These are phyloP conservation scores for Odontamblyopus lacepedii DNA, from an alignment of 2,797 vertebrate genomes.

Conservation along the genomic window DNA sequence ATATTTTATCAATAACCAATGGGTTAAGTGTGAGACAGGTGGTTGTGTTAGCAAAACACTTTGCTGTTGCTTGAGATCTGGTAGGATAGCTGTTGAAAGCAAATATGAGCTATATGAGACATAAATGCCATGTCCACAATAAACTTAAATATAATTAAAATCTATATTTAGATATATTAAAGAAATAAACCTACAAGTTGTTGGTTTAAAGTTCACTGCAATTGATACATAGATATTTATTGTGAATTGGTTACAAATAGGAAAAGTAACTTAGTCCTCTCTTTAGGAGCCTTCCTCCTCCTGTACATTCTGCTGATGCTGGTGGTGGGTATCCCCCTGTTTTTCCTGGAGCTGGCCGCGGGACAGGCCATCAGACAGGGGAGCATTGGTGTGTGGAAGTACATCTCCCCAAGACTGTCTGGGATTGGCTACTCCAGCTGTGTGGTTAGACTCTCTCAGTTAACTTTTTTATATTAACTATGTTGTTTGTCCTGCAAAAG, in stretches of 20 bases:
- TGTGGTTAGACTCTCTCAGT: conserved; percentile 69
- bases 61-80: neutral
- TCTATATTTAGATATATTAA: neutral
- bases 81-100: neutral
- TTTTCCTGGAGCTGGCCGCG: conserved; percentile 87
- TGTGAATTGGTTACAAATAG: neutral
- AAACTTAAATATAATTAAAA: neutral
- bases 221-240: neutral
- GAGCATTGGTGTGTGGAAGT: conserved; percentile 88
- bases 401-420: conserved; percentile 81
- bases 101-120: neutral
- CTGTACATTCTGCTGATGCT: conserved; percentile 82
- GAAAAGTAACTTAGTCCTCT: neutral
- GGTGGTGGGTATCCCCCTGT: conserved; percentile 82
- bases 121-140: neutral
- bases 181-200: neutral
- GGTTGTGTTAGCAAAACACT: neutral
- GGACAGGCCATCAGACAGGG: conserved; percentile 86
- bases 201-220: no score
- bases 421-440: conserved; percentile 89
- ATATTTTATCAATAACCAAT: neutral
- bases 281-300: conserved; percentile 82
- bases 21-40: neutral
- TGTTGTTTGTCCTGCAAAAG: neutral
- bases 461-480: neutral